A percentile compares a stretch with the other conserved stretches of the same genome.
Evolutionary conservation across 2,888 invertebrate species (phyloP).

Genomic region (Meghimatium bilineatum): DNA sequence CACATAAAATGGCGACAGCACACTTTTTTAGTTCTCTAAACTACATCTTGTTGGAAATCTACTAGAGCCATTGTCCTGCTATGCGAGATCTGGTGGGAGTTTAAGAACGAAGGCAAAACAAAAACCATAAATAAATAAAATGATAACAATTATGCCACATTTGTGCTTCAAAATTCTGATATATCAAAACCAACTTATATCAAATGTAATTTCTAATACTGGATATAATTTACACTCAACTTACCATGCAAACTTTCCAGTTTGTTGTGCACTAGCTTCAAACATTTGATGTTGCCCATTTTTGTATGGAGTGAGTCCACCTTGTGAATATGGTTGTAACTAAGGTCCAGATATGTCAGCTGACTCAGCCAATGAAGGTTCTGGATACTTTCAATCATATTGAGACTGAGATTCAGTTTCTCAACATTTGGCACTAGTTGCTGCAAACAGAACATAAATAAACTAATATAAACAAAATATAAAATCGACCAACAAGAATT

Average conservation of each 20-base stretch:
- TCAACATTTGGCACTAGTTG: constrained; percentile 80
- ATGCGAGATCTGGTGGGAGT: too few relatives aligned
- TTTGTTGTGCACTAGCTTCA: constrained; percentile 91
- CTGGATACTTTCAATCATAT: constrained; percentile 84
- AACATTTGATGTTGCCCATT: constrained; percentile 90
- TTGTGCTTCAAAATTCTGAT: too few relatives aligned
- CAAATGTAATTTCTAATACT: background rate
- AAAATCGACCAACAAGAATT: too few relatives aligned
- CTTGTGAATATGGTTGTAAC: constrained; percentile 85
- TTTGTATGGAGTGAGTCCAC: constrained; percentile 86
- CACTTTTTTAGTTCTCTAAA: too few relatives aligned
- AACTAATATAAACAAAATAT: too few relatives aligned
- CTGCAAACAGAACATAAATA: constrained; percentile 60
- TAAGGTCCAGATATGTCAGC: constrained; percentile 86
- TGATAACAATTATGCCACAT: too few relatives aligned
- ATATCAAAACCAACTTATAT: background rate
- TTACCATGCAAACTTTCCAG: constrained; percentile 79
- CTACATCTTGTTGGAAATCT: too few relatives aligned
- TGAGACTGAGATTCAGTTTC: constrained; percentile 86
- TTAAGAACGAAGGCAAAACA: too few relatives aligned
- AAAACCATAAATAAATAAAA: too few relatives aligned
- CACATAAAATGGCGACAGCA: too few relatives aligned
- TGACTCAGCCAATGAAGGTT: constrained; percentile 88
- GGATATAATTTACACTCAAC: background rate
- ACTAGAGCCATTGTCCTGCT: too few relatives aligned